phyloP scores from a whole-genome alignment of 2,888 invertebrate genomes.

The Eurytoma californica region DNA sequence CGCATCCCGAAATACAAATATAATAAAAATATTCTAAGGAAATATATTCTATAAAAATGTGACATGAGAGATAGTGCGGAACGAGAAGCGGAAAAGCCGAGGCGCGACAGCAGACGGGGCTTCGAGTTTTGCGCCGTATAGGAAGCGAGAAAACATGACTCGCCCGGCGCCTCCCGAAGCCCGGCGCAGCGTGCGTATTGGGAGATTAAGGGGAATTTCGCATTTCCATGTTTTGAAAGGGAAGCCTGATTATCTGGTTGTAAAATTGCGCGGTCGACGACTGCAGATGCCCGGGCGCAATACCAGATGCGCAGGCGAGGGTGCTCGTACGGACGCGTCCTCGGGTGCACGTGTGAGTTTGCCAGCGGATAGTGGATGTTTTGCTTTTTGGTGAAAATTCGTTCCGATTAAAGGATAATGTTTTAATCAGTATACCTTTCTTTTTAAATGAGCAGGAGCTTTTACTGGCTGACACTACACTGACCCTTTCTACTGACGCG shows the following conservation, averaged over 20 bases:
- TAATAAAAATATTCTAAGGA: background rate
- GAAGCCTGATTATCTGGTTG: slow-evolving; percentile 48
- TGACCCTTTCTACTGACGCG: slow-evolving; percentile 1
- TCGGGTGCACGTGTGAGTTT: background rate
- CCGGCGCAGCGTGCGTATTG: slow-evolving; percentile 9
- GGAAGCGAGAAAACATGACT: background rate
- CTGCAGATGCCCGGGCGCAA: background rate
- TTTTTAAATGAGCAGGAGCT: background rate
- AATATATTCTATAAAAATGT: background rate
- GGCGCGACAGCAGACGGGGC: background rate
- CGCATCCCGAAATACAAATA: background rate
- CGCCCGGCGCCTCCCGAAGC: slow-evolving; percentile 4
- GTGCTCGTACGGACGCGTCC: background rate
- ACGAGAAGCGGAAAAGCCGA: background rate
- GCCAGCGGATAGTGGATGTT: background rate
- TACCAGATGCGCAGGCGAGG: background rate
- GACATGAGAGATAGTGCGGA: background rate
- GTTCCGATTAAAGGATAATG: too few relatives aligned
- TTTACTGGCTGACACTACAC: slow-evolving; percentile 6
- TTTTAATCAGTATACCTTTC: background rate
- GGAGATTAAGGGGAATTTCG: slow-evolving; percentile 40
- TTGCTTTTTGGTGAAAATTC: background rate
- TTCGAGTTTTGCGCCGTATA: slow-evolving; percentile 5
- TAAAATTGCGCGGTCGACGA: slow-evolving; percentile 33
- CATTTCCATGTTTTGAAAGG: slow-evolving; percentile 48